These are phyloP conservation scores for Schmidtea mediterranea DNA, from an alignment of 1,140 invertebrate genomes.

Conservation along the genomic window DNA sequence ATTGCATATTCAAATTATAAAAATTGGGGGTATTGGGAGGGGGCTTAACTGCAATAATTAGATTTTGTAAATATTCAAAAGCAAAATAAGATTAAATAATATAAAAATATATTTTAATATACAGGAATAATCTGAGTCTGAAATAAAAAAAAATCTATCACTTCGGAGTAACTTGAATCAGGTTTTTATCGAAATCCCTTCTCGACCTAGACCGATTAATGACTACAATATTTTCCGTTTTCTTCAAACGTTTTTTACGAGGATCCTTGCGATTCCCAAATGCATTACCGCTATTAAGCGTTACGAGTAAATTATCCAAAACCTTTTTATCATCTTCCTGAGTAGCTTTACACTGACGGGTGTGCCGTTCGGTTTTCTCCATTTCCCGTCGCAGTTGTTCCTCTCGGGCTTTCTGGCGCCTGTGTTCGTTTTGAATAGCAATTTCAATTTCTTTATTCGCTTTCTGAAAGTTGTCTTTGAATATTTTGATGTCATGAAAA, in stretches of 20 bases:
- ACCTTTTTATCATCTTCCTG: neutral
- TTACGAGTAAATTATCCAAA: neutral
- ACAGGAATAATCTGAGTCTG: too few species aligned
- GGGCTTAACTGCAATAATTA: too few species aligned
- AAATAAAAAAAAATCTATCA: too few species aligned
- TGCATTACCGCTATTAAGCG: neutral
- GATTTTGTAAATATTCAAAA: too few species aligned
- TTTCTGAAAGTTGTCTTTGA: constrained; percentile 53
- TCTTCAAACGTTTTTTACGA: neutral
- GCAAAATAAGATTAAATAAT: too few species aligned
- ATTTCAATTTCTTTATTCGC: neutral
- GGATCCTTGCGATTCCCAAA: neutral
- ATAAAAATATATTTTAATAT: too few species aligned
- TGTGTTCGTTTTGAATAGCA: neutral
- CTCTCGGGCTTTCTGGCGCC: neutral
- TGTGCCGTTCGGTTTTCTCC: neutral
- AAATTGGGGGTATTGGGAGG: too few species aligned
- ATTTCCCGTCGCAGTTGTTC: neutral
- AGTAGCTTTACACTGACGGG: neutral
- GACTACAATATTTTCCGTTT: neutral
- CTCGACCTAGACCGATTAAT: too few species aligned
- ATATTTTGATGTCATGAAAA: constrained; percentile 71
- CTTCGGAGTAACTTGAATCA: too few species aligned
- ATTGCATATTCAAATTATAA: too few species aligned
- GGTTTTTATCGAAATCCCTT: too few species aligned